Base-by-base conservation (phyloP, 2,797 vertebrate species). In the Cichlasoma orientale region DNA sequence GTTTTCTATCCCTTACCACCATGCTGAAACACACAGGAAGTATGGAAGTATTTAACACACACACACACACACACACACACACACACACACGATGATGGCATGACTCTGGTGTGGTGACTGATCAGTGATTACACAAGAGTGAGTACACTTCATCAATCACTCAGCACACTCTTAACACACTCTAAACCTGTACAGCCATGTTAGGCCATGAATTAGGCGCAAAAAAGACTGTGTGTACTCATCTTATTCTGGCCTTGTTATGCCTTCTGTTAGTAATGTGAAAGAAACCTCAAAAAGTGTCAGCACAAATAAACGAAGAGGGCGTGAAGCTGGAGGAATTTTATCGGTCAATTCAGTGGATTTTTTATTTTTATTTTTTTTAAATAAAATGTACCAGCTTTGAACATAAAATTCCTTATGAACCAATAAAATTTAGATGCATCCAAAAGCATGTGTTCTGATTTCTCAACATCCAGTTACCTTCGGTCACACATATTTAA, bases 61-160 rank as follows among this genome's bases (percentile, higher is more conserved):
- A 31, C 31, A 31, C 31, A 31, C 31, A 31, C 31, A 31, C 29
- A 31, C 29, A 31, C 29, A 31, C 29, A 31, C 29, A 36, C 33
- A 36, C 33, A 36, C 33, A 36, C 33, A 33, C 31, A 33, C 33
- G 90, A 91, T 52, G 10, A 52, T 16, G 44, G 23, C 36, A 84
- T 84, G 86, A 90, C 75, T 56, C 75, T 38, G 86, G 89, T 89
- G 92, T 83, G 77, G 79, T 71, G 66, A 88, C 63, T 14, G n/a
- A 69, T 7, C 73, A 70, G 70, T 54, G 57, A 76, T 92, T 90
- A 78, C 27, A 7, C 78, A 90, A 90, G 33, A 12, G 71, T 47
- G 33, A 23, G 56, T 47, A 55, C 59, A 59, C 59, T 86, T 82
- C 77, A 87, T 90, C 75, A 79, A 82, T 91, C 91, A 82, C 79